Base-by-base conservation (phyloP, 2,888 invertebrate species). In the Yponomeuta plumbellus region DNA sequence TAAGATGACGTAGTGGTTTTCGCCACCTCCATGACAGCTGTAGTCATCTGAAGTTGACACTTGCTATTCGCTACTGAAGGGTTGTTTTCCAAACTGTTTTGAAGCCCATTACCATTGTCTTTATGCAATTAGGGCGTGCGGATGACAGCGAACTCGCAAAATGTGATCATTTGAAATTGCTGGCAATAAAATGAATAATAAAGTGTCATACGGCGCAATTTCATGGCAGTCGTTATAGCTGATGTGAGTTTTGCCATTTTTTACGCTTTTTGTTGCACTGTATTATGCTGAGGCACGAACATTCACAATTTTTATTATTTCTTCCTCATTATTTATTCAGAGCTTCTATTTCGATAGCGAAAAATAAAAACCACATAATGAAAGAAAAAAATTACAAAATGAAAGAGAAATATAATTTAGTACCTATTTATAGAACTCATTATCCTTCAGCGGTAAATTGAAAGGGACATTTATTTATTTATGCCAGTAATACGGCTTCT, bases 141-240 rank as follows among this genome's bases (percentile, higher is more conserved):
- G 17, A 17, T 52, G 70, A 69, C 69, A 68, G 57, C 69, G 67
- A 64, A 66, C 66, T 69, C 66, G 65, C 70, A 67, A 64, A 66
- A 59, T 68, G 69, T 68, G 70, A 70, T 69, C 67, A 65, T 70
- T 66, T 68, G 65, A 67, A 70, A 70, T 70, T 69, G 68, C 63
- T 62, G 26, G 39, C 67, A 34, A 62, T 62, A 62, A 62, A 62
- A 62, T 62, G 62, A 62, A 62, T 62, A 63, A 68, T 69, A 68
- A 66, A 66, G 66, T 66, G 23, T 59, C 59, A 20, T 39, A 20
- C 62, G 26, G 62, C 20, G 20, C 6, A 34, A 39, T 62, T 62
- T 62, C 39, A 62, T 62, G 62, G 62, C 20, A 34, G 62, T 62
- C 62, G 39, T 62, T 62, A 20, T 6, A 13, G 44, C 44, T 52